These are phyloP conservation scores for Mixornis gularis DNA, from an alignment of 2,113 vertebrate species.

Conservation along the genomic window DNA sequence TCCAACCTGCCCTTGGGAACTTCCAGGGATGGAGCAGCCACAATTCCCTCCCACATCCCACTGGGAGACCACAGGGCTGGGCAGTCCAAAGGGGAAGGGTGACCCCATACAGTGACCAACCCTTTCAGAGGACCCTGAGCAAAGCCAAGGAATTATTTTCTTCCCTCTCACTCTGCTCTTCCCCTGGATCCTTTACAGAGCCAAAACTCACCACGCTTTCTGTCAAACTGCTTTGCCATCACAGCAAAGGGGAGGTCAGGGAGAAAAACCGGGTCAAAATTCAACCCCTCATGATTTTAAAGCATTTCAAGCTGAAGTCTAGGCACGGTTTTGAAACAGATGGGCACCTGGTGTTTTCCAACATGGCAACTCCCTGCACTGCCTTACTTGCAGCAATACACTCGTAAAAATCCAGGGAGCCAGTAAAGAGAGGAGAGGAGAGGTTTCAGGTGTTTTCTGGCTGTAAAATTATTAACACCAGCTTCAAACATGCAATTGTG, in stretches of 20 bases:
- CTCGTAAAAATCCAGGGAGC: neutral
- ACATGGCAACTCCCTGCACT: neutral
- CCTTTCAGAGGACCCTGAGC: neutral
- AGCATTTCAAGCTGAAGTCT: neutral
- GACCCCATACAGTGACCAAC: rapidly evolving
- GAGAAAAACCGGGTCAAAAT: neutral
- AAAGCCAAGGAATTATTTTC: neutral
- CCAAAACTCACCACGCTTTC: neutral
- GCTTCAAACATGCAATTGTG: neutral
- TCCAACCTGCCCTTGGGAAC: neutral
- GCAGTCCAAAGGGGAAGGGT: neutral
- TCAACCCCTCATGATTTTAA: neutral
- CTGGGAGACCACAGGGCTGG: rapidly evolving
- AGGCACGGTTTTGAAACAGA: neutral
- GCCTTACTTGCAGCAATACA: neutral
- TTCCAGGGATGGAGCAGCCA: neutral
- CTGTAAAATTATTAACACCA: constrained; percentile 22
- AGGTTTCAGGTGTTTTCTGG: constrained; percentile 1
- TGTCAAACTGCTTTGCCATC: neutral
- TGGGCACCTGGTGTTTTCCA: neutral
- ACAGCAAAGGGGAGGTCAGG: neutral
- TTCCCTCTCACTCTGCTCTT: neutral
- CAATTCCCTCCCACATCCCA: rapidly evolving
- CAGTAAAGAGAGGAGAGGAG: constrained; percentile 3
- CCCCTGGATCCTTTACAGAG: neutral